A percentile compares a stretch with the other conserved stretches of the same genome.
Evolutionary conservation across 1,140 invertebrate genomes (phyloP).

Genomic region (Alviniconcha marisindica): DNA sequence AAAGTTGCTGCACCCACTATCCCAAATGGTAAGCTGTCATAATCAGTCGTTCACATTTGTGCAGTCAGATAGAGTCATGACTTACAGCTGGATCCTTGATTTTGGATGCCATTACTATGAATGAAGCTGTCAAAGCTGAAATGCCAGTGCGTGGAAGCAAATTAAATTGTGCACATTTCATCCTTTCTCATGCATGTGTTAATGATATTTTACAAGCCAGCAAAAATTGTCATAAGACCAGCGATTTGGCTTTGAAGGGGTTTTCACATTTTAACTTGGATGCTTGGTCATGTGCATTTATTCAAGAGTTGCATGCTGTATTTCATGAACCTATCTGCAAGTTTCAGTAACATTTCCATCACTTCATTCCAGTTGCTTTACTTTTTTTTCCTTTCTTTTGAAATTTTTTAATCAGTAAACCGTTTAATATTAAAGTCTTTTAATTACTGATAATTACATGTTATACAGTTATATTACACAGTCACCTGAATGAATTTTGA

Average conservation of each 20-base stretch:
- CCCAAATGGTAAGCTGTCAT: constrained; percentile 89
- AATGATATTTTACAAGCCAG: too few species aligned
- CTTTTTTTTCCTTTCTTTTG: not conserved
- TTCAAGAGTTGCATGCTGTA: constrained; percentile 42
- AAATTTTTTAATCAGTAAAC: not conserved
- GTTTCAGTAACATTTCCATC: constrained; percentile 18
- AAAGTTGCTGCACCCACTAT: constrained; percentile 89
- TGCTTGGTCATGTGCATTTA: constrained; percentile 26
- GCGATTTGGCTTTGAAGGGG: not conserved
- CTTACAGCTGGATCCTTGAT: constrained; percentile 20
- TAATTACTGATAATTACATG: too few species aligned
- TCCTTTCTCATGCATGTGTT: not conserved
- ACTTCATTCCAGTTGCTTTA: not conserved
- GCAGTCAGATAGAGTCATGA: constrained; percentile 35
- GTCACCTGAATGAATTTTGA: too few species aligned
- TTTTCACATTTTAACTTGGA: constrained; percentile 3
- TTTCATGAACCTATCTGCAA: constrained; percentile 39
- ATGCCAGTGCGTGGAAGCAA: too few species aligned
- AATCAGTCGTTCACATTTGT: constrained; percentile 13
- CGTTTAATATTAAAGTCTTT: too few species aligned
- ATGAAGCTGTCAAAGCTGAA: too few species aligned
- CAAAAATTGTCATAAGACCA: not conserved
- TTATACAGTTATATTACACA: too few species aligned
- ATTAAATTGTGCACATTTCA: too few species aligned
- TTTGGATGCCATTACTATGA: too few species aligned